phyloP scores from a whole-genome alignment of 2,113 vertebrate species.

The Petrocephalus zakoni region DNA sequence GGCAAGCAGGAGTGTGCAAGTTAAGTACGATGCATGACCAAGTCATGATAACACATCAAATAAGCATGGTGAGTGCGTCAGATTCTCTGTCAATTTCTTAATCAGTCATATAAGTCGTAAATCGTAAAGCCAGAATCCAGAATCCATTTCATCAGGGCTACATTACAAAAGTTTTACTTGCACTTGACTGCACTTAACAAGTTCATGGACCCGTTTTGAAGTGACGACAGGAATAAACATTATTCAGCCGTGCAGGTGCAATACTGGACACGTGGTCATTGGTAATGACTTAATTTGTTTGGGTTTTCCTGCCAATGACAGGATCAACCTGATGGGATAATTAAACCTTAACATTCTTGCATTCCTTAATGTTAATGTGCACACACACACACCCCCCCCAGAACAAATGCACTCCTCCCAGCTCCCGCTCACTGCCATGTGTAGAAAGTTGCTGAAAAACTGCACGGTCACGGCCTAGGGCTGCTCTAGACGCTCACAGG shows the following conservation, averaged over 20 bases:
- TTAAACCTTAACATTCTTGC: not conserved
- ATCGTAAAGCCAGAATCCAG: not conserved
- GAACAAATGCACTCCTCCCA: not conserved
- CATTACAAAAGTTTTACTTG: not conserved
- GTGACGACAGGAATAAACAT: not conserved
- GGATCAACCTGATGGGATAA: not conserved
- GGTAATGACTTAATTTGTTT: slow-evolving; percentile 4
- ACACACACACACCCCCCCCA: not conserved
- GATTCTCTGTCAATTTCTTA: not conserved
- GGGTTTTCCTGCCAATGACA: not conserved
- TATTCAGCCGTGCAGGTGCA: slow-evolving; percentile 1
- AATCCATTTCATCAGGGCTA: not conserved
- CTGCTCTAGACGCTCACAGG: not conserved
- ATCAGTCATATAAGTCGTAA: not conserved
- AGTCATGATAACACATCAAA: not conserved
- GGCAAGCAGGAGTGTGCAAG: not conserved
- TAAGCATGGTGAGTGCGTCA: not conserved
- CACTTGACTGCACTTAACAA: not conserved
- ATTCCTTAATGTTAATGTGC: not conserved
- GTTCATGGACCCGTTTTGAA: no score
- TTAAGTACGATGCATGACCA: not conserved
- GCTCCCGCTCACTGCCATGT: not conserved
- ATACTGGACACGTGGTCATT: not conserved
- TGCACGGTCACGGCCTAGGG: slow-evolving; percentile 5
- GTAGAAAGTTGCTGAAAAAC: slow-evolving; percentile 14